These are phyloP conservation scores for Thamnophis sirtalis DNA, from an alignment of 2,113 vertebrate species.

Conservation along the genomic window DNA sequence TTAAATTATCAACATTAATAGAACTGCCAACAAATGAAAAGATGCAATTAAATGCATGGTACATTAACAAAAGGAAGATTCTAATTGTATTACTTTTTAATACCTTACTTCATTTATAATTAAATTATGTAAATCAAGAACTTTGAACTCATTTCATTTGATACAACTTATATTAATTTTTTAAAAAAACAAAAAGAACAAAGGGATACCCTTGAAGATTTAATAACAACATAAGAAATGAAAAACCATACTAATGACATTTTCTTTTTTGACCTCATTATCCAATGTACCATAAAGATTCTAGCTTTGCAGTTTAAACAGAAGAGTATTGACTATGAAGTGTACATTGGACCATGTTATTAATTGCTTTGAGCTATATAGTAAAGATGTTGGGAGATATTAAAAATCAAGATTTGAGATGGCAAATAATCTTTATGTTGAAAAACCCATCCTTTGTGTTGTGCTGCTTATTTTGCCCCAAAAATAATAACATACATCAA, in stretches of 20 bases:
- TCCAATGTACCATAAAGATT: slow-evolving; percentile 7
- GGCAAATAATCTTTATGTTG: not conserved
- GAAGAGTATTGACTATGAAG: slow-evolving; percentile 14
- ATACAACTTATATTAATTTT: slow-evolving; percentile 19
- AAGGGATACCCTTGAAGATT: slow-evolving; percentile 20
- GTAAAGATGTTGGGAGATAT: slow-evolving; percentile 24
- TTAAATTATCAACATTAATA: slow-evolving; percentile 28
- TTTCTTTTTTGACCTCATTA: slow-evolving; percentile 27
- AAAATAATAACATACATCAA: not conserved
- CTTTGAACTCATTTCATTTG: slow-evolving; percentile 46
- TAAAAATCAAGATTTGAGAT: not conserved
- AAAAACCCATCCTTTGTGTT: not conserved
- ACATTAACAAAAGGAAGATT: slow-evolving; percentile 45
- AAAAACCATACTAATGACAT: slow-evolving; percentile 37
- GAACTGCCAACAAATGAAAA: slow-evolving; percentile 39
- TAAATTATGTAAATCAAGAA: slow-evolving; percentile 50
- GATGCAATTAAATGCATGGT: slow-evolving; percentile 43
- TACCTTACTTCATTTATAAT: slow-evolving; percentile 56
- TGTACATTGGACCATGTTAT: not conserved
- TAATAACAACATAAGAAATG: slow-evolving; percentile 33
- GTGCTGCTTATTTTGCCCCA: not conserved
- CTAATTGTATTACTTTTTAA: slow-evolving; percentile 36
- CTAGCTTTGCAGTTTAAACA: slow-evolving; percentile 8
- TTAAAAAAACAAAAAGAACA: slow-evolving; percentile 8
- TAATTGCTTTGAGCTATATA: slow-evolving; percentile 23